Evolutionary conservation across 2,888 invertebrate species (phyloP).

Genomic region (Sympetrum striolatum): DNA sequence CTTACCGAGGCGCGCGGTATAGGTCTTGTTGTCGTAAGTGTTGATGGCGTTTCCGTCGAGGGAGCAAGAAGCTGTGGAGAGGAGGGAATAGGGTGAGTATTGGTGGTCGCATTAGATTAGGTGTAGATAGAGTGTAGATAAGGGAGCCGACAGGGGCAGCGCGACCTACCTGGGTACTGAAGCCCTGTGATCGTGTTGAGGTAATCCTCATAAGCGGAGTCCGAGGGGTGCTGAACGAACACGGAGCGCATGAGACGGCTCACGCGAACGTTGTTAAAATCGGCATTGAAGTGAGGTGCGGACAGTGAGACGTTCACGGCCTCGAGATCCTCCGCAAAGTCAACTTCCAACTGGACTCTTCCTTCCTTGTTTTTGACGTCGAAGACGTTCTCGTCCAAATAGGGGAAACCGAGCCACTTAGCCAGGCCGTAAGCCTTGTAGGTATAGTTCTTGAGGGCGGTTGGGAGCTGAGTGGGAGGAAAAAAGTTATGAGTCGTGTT

Average conservation of each 20-base stretch:
- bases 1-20: conserved; percentile 61
- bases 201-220: conserved; percentile 55
- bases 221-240: conserved; percentile 63
- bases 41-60: conserved; percentile 66
- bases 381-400: conserved; percentile 62
- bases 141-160: neutral
- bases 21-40: conserved; percentile 72
- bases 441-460: conserved; percentile 59
- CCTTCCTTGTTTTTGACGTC: conserved; percentile 57
- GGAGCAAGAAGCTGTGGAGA: conserved; percentile 66
- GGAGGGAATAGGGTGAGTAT: neutral
- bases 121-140: neutral
- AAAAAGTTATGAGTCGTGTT: neutral
- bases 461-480: conserved; percentile 55
- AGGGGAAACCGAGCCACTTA: conserved; percentile 61
- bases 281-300: conserved; percentile 57
- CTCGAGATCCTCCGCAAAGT: conserved; percentile 61
- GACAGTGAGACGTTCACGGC: conserved; percentile 61
- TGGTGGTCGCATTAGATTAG: no score
- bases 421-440: conserved; percentile 61
- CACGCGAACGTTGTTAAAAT: conserved; percentile 61
- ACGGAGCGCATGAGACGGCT: conserved; percentile 57
- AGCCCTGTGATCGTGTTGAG: conserved; percentile 57
- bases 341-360: conserved; percentile 61
- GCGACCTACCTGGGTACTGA: conserved; percentile 66